Evolutionary conservation across 2,797 vertebrate genomes (phyloP).

Genomic region (Aulostomus chinensis): DNA sequence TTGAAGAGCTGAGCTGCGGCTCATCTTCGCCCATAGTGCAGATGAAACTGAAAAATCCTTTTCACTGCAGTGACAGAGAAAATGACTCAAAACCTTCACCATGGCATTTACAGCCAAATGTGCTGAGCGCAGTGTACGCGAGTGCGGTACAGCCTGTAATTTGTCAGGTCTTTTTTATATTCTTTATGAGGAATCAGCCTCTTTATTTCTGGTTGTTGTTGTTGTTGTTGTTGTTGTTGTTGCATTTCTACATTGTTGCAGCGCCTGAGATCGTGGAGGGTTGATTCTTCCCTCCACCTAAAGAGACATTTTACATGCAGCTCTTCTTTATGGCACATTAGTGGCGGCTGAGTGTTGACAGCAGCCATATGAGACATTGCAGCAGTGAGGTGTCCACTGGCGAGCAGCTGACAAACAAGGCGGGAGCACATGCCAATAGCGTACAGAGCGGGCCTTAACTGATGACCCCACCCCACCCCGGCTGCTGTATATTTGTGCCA

Average conservation of each 20-base stretch:
- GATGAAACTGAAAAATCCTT: conserved; percentile 75
- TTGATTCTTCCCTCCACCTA: too few species aligned
- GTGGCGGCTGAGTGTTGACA: conserved; percentile 68
- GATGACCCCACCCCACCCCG: conserved; percentile 64
- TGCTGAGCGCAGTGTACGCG: conserved; percentile 78
- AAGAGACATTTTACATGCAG: too few species aligned
- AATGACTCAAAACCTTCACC: conserved; percentile 81
- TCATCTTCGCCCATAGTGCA: conserved; percentile 68
- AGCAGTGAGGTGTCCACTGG: conserved; percentile 65
- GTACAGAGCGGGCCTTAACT: conserved; percentile 64
- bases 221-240: conserved; percentile 32
- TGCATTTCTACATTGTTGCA: conserved; percentile 60
- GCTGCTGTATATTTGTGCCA: conserved; percentile 61
- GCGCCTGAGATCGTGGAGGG: too few species aligned
- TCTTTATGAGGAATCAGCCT: conserved; percentile 77
- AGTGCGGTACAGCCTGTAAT: conserved; percentile 75
- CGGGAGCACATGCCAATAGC: conserved; percentile 63
- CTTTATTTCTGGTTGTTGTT: conserved; percentile 50
- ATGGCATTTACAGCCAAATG: conserved; percentile 86
- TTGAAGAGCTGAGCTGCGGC: conserved; percentile 60
- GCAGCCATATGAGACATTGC: conserved; percentile 60
- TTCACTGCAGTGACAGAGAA: conserved; percentile 78
- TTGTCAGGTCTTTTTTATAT: conserved; percentile 79
- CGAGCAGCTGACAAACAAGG: conserved; percentile 74
- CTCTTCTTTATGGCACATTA: conserved; percentile 19